Evolutionary conservation across 2,888 invertebrate genomes (phyloP).

Genomic region (Alitta virens): DNA sequence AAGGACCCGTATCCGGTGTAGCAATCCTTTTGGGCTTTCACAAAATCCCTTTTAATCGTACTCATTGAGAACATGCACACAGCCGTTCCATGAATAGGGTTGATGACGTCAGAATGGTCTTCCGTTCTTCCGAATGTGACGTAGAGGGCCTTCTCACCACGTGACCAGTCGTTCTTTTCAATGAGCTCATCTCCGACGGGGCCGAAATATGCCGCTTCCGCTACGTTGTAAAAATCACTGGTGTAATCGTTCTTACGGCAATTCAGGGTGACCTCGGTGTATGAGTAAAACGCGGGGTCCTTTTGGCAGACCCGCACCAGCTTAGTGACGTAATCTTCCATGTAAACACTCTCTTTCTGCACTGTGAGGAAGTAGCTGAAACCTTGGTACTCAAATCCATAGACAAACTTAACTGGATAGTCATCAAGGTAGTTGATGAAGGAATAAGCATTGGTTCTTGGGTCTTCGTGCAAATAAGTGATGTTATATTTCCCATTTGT

Average conservation of each 20-base stretch:
- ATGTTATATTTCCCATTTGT: conserved; percentile 9
- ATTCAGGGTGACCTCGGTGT: conserved; percentile 48
- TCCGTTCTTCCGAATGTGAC: conserved; percentile 23
- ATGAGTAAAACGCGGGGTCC: conserved; percentile 45
- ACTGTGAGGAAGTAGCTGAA: conserved; percentile 47
- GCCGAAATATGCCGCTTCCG: conserved; percentile 25
- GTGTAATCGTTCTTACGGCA: conserved; percentile 28
- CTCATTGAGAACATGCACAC: conserved; percentile 29
- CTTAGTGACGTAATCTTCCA: conserved; percentile 32
- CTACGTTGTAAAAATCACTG: conserved; percentile 25
- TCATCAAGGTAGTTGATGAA: too few relatives aligned
- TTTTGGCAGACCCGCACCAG: conserved; percentile 49
- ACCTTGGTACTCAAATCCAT: conserved; percentile 39
- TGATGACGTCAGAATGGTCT: background rate
- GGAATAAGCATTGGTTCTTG: background rate
- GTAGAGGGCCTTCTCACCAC: conserved; percentile 17
- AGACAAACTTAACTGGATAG: conserved; percentile 40
- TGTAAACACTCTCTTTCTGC: conserved; percentile 35
- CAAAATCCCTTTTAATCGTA: conserved; percentile 22
- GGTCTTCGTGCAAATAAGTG: conserved; percentile 10
- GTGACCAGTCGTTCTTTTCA: conserved; percentile 1
- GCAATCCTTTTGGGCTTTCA: conserved; percentile 26
- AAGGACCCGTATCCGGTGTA: conserved; percentile 24
- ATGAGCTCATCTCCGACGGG: conserved; percentile 18
- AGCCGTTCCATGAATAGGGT: conserved; percentile 16